Conservation (phyloP, 2,113 vertebrate genomes). For the Clarias magur region DNA sequence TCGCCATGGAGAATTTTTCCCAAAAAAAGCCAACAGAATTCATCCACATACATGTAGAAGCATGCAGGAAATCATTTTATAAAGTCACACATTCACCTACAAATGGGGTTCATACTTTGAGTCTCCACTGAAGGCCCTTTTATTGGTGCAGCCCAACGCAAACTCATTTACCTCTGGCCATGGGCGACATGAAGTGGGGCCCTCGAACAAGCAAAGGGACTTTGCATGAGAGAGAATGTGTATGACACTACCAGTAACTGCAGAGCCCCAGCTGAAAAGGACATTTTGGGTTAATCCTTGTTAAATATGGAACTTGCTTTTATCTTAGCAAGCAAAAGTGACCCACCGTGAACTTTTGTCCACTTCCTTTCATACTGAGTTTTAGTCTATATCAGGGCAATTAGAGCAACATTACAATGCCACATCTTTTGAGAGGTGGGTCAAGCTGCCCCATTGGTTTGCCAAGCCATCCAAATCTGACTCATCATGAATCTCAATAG, state of each 20-base stretch:
- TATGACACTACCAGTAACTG: conserved; percentile 68
- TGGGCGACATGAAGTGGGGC: conserved; percentile 37
- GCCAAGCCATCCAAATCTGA: conserved; percentile 62
- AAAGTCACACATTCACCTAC: conserved; percentile 73
- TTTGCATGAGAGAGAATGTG: conserved; percentile 58
- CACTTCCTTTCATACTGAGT: conserved; percentile 70
- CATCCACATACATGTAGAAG: conserved; percentile 23
- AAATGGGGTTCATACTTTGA: conserved; percentile 62
- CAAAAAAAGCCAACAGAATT: not conserved
- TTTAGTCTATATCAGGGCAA: conserved; percentile 65
- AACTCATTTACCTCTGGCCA: conserved; percentile 66
- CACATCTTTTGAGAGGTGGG: conserved; percentile 65
- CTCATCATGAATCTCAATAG: conserved; percentile 69
- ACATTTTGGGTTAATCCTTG: conserved; percentile 75
- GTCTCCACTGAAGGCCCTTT: conserved; percentile 57
- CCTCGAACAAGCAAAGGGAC: conserved; percentile 44
- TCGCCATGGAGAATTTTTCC: not conserved
- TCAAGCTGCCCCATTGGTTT: conserved; percentile 62
- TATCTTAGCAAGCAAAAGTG: conserved; percentile 72
- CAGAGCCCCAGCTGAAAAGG: conserved; percentile 69
- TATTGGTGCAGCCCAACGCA: conserved; percentile 62
- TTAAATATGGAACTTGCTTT: conserved; percentile 76
- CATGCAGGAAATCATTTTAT: conserved; percentile 52
- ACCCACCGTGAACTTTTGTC: conserved; percentile 77
- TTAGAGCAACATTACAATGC: conserved; percentile 74